Evolutionary conservation across 2,113 vertebrate species (phyloP).

Genomic region (Mandrillus leucophaeus): DNA sequence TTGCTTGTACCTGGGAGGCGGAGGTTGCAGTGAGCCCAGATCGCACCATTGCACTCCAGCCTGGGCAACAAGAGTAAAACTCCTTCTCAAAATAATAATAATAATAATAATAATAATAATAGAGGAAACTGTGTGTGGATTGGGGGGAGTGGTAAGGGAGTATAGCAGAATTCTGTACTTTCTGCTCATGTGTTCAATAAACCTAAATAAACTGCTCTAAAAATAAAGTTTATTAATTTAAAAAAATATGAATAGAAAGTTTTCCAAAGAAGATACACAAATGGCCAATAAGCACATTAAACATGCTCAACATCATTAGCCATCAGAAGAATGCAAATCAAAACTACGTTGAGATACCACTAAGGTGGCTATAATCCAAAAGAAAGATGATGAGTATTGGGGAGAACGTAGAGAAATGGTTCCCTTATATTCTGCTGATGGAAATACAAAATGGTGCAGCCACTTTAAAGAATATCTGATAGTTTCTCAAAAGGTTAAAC

Average conservation of each 20-base stretch:
- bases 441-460: not conserved
- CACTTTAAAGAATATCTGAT: not conserved
- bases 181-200: not conserved
- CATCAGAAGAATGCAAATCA: not conserved
- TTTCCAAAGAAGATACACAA: not conserved
- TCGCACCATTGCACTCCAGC: too few species aligned
- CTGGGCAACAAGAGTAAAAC: too few species aligned
- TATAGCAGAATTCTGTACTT: not conserved
- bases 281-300: not conserved
- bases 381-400: not conserved
- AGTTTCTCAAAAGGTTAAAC: not conserved
- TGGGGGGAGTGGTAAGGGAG: not conserved
- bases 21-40: too few species aligned
- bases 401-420: not conserved
- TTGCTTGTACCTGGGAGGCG: too few species aligned
- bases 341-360: not conserved
- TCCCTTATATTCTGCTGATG: not conserved
- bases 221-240: not conserved
- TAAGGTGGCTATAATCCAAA: not conserved
- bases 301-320: not conserved
- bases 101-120: not conserved
- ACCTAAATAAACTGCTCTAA: not conserved
- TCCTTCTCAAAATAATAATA: too few species aligned
- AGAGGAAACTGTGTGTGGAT: not conserved
- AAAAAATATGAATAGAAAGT: not conserved